Evolutionary conservation across 2,888 invertebrate species (phyloP).

Genomic region (Sinhomidia bicolor): DNA sequence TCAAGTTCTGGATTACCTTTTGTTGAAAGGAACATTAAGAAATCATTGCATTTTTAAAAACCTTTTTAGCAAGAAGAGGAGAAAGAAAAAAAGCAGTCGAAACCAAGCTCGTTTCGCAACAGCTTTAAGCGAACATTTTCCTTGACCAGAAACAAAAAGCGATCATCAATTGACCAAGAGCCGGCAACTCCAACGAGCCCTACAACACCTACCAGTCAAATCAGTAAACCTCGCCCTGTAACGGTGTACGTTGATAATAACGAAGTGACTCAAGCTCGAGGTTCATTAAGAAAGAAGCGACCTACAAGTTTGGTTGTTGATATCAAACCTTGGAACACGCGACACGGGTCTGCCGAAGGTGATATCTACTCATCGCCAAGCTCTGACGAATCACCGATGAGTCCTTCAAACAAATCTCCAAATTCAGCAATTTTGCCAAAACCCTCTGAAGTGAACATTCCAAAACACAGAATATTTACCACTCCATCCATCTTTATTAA

Average conservation of each 20-base stretch:
- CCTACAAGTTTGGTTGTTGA: conserved; percentile 64
- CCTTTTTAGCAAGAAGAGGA: neutral
- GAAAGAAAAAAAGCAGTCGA: conserved; percentile 23
- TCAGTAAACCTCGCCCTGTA: conserved; percentile 30
- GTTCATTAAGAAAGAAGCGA: conserved; percentile 46
- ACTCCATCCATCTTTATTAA: conserved; percentile 63
- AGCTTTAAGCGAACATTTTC: conserved; percentile 71
- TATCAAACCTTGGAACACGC: conserved; percentile 67
- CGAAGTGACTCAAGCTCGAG: conserved; percentile 35
- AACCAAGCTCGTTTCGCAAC: conserved; percentile 62
- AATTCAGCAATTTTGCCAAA: conserved; percentile 66
- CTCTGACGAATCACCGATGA: conserved; percentile 49
- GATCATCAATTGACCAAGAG: conserved; percentile 36
- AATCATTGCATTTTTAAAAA: too few species aligned
- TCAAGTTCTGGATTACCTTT: too few species aligned
- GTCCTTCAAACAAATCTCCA: conserved; percentile 5
- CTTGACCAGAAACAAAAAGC: conserved; percentile 53
- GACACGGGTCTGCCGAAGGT: conserved; percentile 6
- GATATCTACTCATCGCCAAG: conserved; percentile 54
- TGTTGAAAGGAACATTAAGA: too few species aligned
- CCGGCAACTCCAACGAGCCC: neutral
- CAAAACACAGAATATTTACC: conserved; percentile 74
- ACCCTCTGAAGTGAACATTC: conserved; percentile 53
- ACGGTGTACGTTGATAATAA: conserved; percentile 63
- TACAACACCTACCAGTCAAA: conserved; percentile 29